Percentiles rank a stretch among this genome's conserved stretches.
phyloP scores from a whole-genome alignment of 23 tunicate genomes.

The Halocynthia roretzi region DNA sequence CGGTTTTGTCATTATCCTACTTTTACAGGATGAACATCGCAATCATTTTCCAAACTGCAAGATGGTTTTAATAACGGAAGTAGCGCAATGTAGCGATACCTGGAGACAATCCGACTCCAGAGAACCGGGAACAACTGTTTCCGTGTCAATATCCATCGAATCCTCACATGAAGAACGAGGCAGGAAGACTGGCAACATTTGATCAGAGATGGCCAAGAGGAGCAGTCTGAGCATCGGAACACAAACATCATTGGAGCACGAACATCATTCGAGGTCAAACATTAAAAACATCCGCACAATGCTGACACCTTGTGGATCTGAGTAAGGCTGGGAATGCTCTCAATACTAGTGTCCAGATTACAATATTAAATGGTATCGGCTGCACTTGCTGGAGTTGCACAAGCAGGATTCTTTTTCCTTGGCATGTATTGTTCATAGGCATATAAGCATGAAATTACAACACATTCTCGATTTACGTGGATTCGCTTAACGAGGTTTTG shows the following conservation, averaged over 20 bases:
- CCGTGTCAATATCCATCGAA: constrained; percentile 38
- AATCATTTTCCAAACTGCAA: constrained; percentile 28
- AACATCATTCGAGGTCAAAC: too few relatives aligned
- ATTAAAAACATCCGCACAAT: too few relatives aligned
- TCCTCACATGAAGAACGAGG: constrained; percentile 63
- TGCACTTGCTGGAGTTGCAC: constrained; percentile 44
- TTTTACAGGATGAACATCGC: constrained; percentile 28
- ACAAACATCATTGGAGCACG: too few relatives aligned
- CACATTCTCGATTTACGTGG: too few relatives aligned
- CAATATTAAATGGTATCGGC: constrained; percentile 33
- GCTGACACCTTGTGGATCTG: too few relatives aligned
- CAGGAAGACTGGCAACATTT: constrained; percentile 41
- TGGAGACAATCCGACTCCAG: neutral
- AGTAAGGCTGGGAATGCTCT: too few relatives aligned
- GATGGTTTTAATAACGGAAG: constrained; percentile 9
- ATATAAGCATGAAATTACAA: too few relatives aligned
- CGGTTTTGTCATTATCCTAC: too few relatives aligned
- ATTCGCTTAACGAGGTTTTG: too few relatives aligned
- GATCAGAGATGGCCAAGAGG: constrained; percentile 62
- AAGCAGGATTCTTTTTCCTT: constrained; percentile 74
- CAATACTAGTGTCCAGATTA: too few relatives aligned
- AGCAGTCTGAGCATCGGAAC: too few relatives aligned
- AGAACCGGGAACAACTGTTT: constrained; percentile 1
- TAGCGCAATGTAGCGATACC: constrained; percentile 1
- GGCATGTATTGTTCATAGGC: too few relatives aligned